Percentiles rank a stretch among this genome's conserved stretches.
Conservation (phyloP, 2,888 invertebrate genomes). For the Ypsolopha sequella region DNA sequence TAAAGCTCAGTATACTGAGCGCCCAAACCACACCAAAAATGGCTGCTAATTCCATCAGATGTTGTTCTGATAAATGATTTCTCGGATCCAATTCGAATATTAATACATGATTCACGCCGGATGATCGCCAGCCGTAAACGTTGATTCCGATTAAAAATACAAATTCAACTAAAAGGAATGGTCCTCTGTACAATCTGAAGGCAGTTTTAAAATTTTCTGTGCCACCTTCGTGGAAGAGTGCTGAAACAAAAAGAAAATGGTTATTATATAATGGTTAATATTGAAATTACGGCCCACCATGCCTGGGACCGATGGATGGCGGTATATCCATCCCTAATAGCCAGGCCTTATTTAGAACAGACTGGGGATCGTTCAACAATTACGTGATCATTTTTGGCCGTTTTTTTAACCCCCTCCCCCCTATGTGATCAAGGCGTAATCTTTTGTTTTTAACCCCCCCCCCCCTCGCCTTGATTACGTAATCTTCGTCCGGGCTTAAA, state of each 20-base stretch:
- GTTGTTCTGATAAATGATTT: slow-evolving; percentile 92
- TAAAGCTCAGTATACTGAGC: slow-evolving; percentile 86
- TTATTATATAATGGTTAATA: no score
- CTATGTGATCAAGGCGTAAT: no score
- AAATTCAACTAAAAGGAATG: slow-evolving; percentile 92
- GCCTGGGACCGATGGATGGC: no score
- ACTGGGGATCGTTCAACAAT: no score
- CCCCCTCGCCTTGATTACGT: no score
- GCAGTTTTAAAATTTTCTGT: slow-evolving; percentile 86
- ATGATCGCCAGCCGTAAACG: slow-evolving; percentile 97
- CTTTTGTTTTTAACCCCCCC: no score
- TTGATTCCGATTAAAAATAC: slow-evolving; percentile 96
- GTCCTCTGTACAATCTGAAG: slow-evolving; percentile 93
- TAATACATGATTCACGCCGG: slow-evolving; percentile 97
- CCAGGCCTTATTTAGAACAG: no score
- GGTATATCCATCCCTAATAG: no score
- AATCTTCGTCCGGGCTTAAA: no score
- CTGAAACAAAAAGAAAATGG: slow-evolving; percentile 53
- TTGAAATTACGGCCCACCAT: no score
- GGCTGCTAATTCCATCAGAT: slow-evolving; percentile 93
- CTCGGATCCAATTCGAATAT: slow-evolving; percentile 98
- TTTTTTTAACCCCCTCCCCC: no score
- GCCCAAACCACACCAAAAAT: slow-evolving; percentile 97
- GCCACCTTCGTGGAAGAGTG: slow-evolving; percentile 79
- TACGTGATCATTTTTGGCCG: no score